Conservation (phyloP, 1,140 invertebrate species). For the Idris sp. region DNA sequence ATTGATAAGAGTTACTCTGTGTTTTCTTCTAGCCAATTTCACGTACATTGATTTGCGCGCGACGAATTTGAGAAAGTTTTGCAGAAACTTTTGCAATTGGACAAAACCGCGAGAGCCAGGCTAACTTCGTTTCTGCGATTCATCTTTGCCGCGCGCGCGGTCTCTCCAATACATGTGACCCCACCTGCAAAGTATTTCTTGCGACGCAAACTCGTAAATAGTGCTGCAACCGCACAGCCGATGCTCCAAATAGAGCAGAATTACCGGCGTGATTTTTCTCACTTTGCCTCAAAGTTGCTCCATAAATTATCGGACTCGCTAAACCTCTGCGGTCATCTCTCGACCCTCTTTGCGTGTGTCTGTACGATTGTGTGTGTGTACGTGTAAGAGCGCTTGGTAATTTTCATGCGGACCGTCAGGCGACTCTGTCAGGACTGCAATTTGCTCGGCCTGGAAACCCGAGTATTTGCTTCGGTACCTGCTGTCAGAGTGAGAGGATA, state of each 20-base stretch:
- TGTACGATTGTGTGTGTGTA: slow-evolving; percentile 11
- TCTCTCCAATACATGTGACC: slow-evolving; percentile 23
- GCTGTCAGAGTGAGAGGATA: no score
- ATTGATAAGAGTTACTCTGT: no score
- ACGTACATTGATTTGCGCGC: no score
- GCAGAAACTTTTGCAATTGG: slow-evolving; percentile 47
- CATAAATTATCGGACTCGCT: slow-evolving; percentile 69
- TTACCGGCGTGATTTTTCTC: slow-evolving; percentile 75
- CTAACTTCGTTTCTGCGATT: slow-evolving; percentile 49
- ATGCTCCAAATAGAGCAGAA: slow-evolving; percentile 65
- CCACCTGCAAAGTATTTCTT: slow-evolving; percentile 21
- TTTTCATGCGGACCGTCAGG: slow-evolving; percentile 39
- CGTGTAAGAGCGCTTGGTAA: slow-evolving; percentile 28
- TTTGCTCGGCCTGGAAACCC: slow-evolving; percentile 48
- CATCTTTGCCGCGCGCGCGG: slow-evolving; percentile 51
- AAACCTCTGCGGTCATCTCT: slow-evolving; percentile 52
- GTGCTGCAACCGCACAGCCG: slow-evolving; percentile 65
- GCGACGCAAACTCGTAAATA: slow-evolving; percentile 71
- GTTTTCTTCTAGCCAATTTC: no score
- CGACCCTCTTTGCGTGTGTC: slow-evolving; percentile 24
- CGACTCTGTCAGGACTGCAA: slow-evolving; percentile 53
- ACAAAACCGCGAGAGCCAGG: slow-evolving; percentile 30
- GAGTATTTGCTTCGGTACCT: no score
- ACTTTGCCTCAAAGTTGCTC: slow-evolving; percentile 74
- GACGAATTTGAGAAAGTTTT: no score